Evolutionary conservation across 2,113 vertebrate species (phyloP), one percentile per base, ranked within the genome.

Genomic region (Tychaedon coryphoeus): DNA sequence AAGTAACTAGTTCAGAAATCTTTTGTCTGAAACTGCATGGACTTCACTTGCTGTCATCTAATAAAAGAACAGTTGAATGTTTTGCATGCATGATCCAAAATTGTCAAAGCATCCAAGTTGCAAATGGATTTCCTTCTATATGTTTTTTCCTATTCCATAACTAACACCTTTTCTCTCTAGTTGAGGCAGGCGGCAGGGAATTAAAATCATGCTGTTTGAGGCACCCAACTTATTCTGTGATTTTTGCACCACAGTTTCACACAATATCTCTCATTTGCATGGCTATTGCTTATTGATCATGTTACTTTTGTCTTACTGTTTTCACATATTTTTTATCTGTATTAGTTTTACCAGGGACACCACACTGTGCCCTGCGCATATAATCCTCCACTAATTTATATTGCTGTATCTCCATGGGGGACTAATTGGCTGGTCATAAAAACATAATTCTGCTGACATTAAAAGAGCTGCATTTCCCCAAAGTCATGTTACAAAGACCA

Each of bases 41-140:
- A 96, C 97, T 96, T 96, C 94, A 96, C 92, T 97, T 98, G 87
- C 94, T 96, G 88, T 95, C 97, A 90, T 94, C 91, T 97, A 93
- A 97, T 95, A 89, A 95, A 95, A 97, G 87, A 96, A 95, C 77
- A 62, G 97, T 98, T 97, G 88, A 97, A 95, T 97, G 85, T 98
- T 97, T 97, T 97, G 98, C 98, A 97, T 98, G 98, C 97, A 95
- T 93, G 97, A 98, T 98, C 98, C 98, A 98, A 98, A 98, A 98
- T 98, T 98, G 98, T 98, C 98, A 98, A 98, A 98, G 97, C 96
- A 95, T 97, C 86, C 65, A 97, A 97, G 93, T 98, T 97, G 95
- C 83, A 93, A 97, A 94, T 80, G 95, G 79, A 97, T 93, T 93
- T 97, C 94, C 96, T 95, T 91, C 89, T 95, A 23, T 82, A 50